Percentiles rank a stretch among this genome's conserved stretches.
Conservation (phyloP, 2,888 invertebrate species). For the Lydus trimaculatus region DNA sequence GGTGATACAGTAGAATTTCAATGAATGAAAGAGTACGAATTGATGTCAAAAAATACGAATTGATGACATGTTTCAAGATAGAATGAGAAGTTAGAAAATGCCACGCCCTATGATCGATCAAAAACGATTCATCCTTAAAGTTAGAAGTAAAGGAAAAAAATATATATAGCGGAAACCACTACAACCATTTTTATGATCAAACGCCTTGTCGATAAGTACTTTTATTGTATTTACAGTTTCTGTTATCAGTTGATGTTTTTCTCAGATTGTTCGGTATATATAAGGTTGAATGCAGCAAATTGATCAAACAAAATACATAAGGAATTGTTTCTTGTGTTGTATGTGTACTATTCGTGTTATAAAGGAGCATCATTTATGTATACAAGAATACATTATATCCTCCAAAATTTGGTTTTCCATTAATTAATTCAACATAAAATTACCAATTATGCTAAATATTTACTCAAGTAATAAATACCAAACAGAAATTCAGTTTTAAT, state of each 20-base stretch:
- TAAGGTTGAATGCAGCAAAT: too few species aligned
- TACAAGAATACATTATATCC: too few species aligned
- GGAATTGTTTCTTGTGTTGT: too few species aligned
- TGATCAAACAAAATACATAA: too few species aligned
- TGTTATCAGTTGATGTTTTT: not conserved
- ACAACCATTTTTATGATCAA: conserved; percentile 5
- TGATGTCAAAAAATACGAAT: conserved; percentile 38
- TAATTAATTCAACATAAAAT: not conserved
- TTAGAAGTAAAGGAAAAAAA: not conserved
- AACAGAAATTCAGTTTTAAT: not conserved
- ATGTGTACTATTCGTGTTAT: too few species aligned
- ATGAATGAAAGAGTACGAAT: conserved; percentile 20
- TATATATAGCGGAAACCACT: not conserved
- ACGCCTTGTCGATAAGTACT: conserved; percentile 8
- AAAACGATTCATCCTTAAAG: conserved; percentile 19
- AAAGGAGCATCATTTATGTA: too few species aligned
- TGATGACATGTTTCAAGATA: conserved; percentile 40
- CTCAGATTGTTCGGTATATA: not conserved
- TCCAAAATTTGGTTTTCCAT: not conserved
- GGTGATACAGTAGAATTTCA: conserved; percentile 12
- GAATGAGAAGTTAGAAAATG: conserved; percentile 30
- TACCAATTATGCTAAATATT: not conserved
- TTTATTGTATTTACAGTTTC: not conserved
- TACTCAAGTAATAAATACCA: not conserved
- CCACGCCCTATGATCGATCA: conserved; percentile 47